Evolutionary conservation across 2,797 vertebrate species (phyloP).

Genomic region (Cheirogaleus major): DNA sequence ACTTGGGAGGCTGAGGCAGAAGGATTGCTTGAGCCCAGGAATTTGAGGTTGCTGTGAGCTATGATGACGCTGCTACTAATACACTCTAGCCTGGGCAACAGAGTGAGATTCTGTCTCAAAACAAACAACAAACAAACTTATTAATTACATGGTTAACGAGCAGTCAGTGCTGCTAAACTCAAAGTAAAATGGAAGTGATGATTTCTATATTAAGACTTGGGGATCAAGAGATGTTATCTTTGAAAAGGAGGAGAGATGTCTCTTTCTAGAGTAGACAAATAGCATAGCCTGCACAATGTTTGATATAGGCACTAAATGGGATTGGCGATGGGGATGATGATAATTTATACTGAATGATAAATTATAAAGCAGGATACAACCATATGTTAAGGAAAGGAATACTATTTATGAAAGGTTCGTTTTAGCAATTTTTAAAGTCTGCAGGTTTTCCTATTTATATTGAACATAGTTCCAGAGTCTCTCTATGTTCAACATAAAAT

Average conservation of each 20-base stretch:
- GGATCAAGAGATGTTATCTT: neutral
- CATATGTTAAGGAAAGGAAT: accelerated
- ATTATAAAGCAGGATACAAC: constrained; percentile 38
- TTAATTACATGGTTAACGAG: constrained; percentile 34
- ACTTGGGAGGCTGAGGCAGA: too few species aligned
- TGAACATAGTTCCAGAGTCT: constrained; percentile 70
- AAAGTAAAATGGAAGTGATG: neutral
- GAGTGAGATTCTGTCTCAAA: too few species aligned
- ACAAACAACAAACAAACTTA: neutral
- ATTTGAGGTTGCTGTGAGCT: neutral
- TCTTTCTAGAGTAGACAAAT: neutral
- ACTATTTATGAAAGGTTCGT: constrained; percentile 63
- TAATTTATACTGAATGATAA: constrained; percentile 19
- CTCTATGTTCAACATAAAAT: constrained; percentile 79
- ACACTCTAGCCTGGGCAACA: too few species aligned
- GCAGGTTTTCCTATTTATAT: constrained; percentile 89
- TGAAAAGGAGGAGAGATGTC: neutral
- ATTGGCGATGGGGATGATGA: neutral
- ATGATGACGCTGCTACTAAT: too few species aligned
- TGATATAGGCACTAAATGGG: neutral
- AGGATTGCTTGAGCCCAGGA: too few species aligned
- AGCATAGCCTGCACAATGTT: neutral
- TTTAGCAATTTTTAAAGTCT: constrained; percentile 69
- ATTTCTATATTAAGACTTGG: neutral
- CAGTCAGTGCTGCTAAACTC: constrained; percentile 27